A percentile compares a stretch with the other conserved stretches of the same genome.
Evolutionary conservation across 2,113 vertebrate genomes (phyloP).

Genomic region (Origma solitaria): DNA sequence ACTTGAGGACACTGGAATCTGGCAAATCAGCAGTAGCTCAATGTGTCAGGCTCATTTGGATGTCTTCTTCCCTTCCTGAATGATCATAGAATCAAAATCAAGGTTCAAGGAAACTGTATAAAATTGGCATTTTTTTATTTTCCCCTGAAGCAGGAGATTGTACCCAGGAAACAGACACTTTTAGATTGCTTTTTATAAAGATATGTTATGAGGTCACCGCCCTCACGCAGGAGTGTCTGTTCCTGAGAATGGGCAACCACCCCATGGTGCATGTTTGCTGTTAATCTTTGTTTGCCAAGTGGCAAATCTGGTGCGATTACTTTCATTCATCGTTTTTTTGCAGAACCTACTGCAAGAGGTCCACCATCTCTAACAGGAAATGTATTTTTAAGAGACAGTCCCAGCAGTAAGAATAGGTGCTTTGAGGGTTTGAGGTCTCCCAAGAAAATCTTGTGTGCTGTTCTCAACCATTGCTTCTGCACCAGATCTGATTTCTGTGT

Average conservation of each 20-base stretch:
- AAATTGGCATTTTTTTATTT: background rate
- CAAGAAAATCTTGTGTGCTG: background rate
- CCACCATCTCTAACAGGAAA: background rate
- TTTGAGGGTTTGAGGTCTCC: background rate
- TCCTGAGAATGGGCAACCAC: background rate
- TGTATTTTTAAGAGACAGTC: background rate
- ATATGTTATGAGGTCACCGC: background rate
- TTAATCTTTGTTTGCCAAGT: background rate
- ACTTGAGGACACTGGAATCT: constrained; percentile 29
- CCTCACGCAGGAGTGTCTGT: background rate
- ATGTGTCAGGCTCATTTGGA: background rate
- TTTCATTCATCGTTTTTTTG: background rate
- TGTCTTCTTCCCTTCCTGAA: background rate
- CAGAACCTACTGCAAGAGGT: background rate
- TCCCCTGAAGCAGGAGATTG: background rate
- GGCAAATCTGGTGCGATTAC: background rate
- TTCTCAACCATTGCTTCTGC: background rate
- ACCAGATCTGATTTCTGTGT: background rate
- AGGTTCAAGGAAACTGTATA: background rate
- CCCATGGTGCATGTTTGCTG: background rate
- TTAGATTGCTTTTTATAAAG: background rate
- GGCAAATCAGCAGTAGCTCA: background rate
- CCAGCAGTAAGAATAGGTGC: background rate
- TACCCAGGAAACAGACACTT: background rate
- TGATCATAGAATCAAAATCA: background rate